Base-by-base conservation (phyloP, 2,797 vertebrate genomes). In the Sebastes flavidus region DNA sequence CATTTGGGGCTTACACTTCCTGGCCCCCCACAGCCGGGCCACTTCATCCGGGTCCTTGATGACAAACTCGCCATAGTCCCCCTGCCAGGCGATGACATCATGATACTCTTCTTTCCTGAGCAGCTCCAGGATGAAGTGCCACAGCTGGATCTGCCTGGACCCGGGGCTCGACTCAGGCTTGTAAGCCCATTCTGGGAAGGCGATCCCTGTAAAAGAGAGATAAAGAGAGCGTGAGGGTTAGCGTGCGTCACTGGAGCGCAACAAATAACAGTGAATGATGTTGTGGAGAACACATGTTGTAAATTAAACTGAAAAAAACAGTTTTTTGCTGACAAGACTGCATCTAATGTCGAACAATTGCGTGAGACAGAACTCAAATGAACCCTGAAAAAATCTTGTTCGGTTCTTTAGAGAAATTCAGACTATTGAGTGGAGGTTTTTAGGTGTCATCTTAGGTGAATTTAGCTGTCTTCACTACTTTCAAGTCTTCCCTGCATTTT, bases 1-100 rank as follows among this genome's bases (percentile, higher is more conserved):
- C 97, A 98, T 98, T 90, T 98, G 97, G 16, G 97, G 97, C 81
- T 98, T 98, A 90, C 97, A 97, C 90, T 98, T 98, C 80, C 97
- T 94, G n/a, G 96, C 97, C 0, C 97, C 97, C 97, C 97, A 98
- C 16, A 98, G 95, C 11, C 97, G 94, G 38, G 97, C 97, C 93
- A 98, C 97, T 87, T 98, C 97, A 1, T 98, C 97, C 0, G 97
- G 97, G 87, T 98, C 97, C 90, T 97, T 98, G 93, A 98, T 98
- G 93, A 98, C 97, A 3, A 98, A 98, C 84, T 98, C 97, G 46
- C 97, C 97, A 0, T 98, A 98, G 94, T 98, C 97, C 0, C 97
- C 97, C 91, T 98, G 97, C 97, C 97, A 98, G 74, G 97, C 97
- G 12, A 98, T 98, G 90, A 98, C 97, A 0, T 97, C 97, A 22